Evolutionary conservation across 2,113 vertebrate species (phyloP), one percentile per base, ranked within the genome.

Genomic region (Montifringilla adamsi): DNA sequence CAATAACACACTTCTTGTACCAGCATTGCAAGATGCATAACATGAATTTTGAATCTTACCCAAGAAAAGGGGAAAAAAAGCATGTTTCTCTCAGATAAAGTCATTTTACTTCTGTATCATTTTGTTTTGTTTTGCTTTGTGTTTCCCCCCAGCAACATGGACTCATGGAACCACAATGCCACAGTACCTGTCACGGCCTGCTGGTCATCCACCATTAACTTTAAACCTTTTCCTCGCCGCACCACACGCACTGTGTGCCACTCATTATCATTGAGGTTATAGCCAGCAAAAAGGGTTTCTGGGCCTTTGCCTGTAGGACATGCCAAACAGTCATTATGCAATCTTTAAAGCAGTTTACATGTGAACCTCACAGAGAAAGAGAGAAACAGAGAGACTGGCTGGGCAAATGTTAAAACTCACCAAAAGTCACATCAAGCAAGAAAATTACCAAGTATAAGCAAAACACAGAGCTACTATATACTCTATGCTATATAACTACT

Each of bases 241-340:
- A 98, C 98, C 97, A 99, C 99, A 95, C 99, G 99, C 37, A 99
- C 99, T 33, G 99, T 99, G 98, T 99, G 99, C 99, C 99, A 99
- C 94, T 99, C 99, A 93, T 99, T 99, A 98, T 99, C 99, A 98
- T 99, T 99, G 98, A 99, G 98, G 98, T 99, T 99, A 98, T 99
- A 99, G 98, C 99, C 99, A 67, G 99, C 99, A 98, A 99, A 99
- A 97, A 99, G 98, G 86, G 99, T 99, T 97, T 99, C 99, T 96
- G 99, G 99, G 97, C 99, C 99, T 98, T 99, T 99, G 98, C 99
- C 99, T 99, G 99, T 98, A 98, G 98, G 96, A 99, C 98, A 99
- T 99, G 98, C 98, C 99, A 99, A 98, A 99, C 97, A 98, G 84
- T 93, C 97, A 98, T 99, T 99, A 99, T 98, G 97, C 96, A 98